Evolutionary conservation across 2,888 invertebrate genomes (phyloP).

Genomic region (Hoplodrina ambigua): DNA sequence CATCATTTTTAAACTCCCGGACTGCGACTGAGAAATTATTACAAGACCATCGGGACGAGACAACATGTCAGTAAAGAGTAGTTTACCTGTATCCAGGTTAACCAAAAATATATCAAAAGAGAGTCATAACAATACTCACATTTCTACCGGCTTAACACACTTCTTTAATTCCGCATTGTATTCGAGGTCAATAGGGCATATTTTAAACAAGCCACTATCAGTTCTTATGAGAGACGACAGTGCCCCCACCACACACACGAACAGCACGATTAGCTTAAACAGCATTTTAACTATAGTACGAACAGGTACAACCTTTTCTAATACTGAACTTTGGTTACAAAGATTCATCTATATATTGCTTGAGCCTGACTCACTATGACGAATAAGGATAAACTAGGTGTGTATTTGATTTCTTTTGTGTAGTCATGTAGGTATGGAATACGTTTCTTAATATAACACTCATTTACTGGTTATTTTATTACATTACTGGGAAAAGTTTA

Average conservation of each 20-base stretch:
- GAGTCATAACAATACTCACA: constrained; percentile 11
- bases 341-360: constrained; percentile 6
- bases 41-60: no score
- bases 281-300: constrained; percentile 3
- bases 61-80: no score
- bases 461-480: neutral
- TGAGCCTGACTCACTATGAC: constrained; percentile 11
- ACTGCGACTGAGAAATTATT: no score
- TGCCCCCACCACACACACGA: constrained; percentile 9
- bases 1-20: no score
- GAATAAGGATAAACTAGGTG: constrained; percentile 9
- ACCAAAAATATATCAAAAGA: no score
- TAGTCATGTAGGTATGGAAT: neutral
- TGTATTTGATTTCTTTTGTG: neutral
- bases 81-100: no score
- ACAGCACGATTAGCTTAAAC: neutral
- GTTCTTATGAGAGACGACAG: constrained; percentile 11
- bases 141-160: constrained; percentile 5
- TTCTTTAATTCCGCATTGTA: neutral
- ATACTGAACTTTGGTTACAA: neutral
- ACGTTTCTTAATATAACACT: neutral
- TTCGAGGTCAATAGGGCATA: constrained; percentile 20
- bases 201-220: neutral
- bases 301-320: neutral
- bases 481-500: no score